Conservation (phyloP, 2,797 vertebrate species). For the Zenarchopterus dispar region DNA sequence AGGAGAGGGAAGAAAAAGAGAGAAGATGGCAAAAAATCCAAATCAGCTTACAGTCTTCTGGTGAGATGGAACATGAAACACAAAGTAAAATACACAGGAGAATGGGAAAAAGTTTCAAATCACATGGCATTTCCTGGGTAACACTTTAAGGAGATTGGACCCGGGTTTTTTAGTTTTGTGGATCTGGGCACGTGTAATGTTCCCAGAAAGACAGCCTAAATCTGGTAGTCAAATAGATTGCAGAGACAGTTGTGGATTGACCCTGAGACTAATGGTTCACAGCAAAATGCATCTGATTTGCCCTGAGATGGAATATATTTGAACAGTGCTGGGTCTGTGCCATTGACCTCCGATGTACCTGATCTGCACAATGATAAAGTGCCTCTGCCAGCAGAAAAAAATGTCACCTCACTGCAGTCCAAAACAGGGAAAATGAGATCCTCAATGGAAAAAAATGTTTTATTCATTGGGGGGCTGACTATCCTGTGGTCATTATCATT, state of each 20-base stretch:
- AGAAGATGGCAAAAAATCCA: slow-evolving; percentile 44
- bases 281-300: slow-evolving; percentile 72
- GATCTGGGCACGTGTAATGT: slow-evolving; percentile 37
- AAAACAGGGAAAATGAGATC: slow-evolving; percentile 58
- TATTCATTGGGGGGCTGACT: slow-evolving; percentile 70
- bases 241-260: slow-evolving; percentile 54
- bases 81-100: slow-evolving; percentile 35
- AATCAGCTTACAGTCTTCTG: slow-evolving; percentile 50
- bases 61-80: slow-evolving; percentile 36
- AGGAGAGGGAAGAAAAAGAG: slow-evolving; percentile 26
- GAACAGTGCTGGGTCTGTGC: slow-evolving; percentile 65
- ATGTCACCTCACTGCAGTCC: slow-evolving; percentile 28
- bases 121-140: slow-evolving; percentile 59
- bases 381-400: slow-evolving; percentile 51
- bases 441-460: slow-evolving; percentile 71
- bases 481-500: slow-evolving; percentile 69
- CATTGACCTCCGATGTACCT: slow-evolving; percentile 72
- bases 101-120: slow-evolving; percentile 37
- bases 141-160: slow-evolving; percentile 69
- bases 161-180: slow-evolving; percentile 51
- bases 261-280: slow-evolving; percentile 60
- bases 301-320: slow-evolving; percentile 74
- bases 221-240: slow-evolving; percentile 73
- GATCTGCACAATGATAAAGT: slow-evolving; percentile 74
- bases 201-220: slow-evolving; percentile 39